phyloP scores from a whole-genome alignment of 2,113 vertebrate genomes.

The Vidua macroura region DNA sequence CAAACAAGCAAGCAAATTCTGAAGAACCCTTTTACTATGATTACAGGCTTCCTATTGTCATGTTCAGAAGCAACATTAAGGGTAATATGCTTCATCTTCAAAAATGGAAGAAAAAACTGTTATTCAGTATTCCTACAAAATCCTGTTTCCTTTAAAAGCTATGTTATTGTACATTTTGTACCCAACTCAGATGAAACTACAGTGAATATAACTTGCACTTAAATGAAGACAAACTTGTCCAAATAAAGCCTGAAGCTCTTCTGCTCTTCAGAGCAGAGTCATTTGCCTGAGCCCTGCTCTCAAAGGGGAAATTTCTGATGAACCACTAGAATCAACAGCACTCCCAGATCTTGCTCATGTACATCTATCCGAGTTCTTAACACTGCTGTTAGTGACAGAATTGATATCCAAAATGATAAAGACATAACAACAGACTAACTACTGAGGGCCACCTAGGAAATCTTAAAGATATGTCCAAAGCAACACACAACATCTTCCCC shows the following conservation, averaged over 20 bases:
- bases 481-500: not conserved
- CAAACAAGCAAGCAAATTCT: not conserved
- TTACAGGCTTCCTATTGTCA: not conserved
- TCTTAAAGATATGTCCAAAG: not conserved
- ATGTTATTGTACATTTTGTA: not conserved
- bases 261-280: not conserved
- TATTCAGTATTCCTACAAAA: not conserved
- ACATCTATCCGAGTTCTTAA: not conserved
- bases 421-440: not conserved
- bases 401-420: not conserved
- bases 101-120: not conserved
- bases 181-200: not conserved
- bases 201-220: not conserved
- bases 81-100: not conserved
- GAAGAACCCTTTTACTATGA: not conserved
- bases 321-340: not conserved
- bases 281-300: not conserved
- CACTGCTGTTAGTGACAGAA: not conserved
- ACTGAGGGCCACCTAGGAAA: not conserved
- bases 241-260: not conserved
- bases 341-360: not conserved
- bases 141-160: not conserved
- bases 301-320: not conserved
- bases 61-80: not conserved
- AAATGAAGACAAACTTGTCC: not conserved